Percentiles rank a stretch among this genome's conserved stretches.
Conservation (phyloP, 2,888 invertebrate species). For the Eupithecia centaureata region DNA sequence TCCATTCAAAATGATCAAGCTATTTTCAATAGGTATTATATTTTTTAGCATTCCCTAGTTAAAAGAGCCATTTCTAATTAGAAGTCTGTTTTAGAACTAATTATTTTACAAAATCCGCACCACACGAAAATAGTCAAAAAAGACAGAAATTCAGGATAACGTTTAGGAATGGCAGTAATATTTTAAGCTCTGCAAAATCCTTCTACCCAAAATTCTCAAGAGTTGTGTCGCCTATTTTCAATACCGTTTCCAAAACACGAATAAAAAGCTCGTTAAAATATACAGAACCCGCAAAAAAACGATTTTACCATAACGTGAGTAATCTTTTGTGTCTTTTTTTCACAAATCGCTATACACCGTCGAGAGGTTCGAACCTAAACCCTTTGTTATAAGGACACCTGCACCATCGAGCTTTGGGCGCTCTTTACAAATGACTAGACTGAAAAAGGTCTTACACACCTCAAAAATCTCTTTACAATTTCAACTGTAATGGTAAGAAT, state of each 20-base stretch:
- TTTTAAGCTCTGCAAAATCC: background rate
- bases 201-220: background rate
- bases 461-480: slow-evolving; percentile 9
- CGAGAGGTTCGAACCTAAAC: slow-evolving; percentile 69
- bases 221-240: slow-evolving; percentile 1
- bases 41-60: too few species aligned
- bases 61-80: too few species aligned
- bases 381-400: slow-evolving; percentile 79
- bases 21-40: too few species aligned
- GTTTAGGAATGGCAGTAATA: background rate
- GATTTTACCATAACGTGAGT: slow-evolving; percentile 38
- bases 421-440: slow-evolving; percentile 67
- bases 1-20: too few species aligned
- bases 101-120: background rate
- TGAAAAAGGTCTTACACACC: slow-evolving; percentile 49
- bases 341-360: slow-evolving; percentile 67
- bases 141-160: background rate
- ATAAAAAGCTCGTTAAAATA: slow-evolving; percentile 19
- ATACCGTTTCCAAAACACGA: background rate
- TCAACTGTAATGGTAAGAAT: accelerated
- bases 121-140: background rate
- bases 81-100: too few species aligned
- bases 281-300: slow-evolving; percentile 45
- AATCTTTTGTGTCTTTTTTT: slow-evolving; percentile 44
- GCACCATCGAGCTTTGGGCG: slow-evolving; percentile 77